Evolutionary conservation across 2,113 vertebrate species (phyloP).

Genomic region (Hydropotes inermis): DNA sequence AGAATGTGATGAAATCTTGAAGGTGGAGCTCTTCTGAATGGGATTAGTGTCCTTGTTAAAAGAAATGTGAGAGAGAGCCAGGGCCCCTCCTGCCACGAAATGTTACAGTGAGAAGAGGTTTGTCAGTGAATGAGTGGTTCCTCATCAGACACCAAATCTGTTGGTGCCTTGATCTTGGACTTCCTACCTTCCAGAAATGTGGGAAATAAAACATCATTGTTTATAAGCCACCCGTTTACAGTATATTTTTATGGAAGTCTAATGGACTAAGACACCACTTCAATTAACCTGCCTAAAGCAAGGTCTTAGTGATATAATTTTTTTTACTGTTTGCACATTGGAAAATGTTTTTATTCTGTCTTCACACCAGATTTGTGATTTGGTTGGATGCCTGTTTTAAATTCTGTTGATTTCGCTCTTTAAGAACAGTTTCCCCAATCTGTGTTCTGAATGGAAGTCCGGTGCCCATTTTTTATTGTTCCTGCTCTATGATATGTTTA

Average conservation of each 20-base stretch:
- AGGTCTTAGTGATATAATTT: background rate
- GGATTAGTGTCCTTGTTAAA: background rate
- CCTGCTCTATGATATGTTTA: background rate
- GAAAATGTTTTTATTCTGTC: background rate
- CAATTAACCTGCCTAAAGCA: background rate
- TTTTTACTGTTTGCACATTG: background rate
- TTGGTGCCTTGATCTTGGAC: background rate
- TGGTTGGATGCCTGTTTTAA: background rate
- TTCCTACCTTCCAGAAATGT: background rate
- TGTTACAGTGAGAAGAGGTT: background rate
- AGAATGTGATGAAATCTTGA: background rate
- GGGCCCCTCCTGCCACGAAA: too few species aligned
- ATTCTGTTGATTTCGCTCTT: background rate
- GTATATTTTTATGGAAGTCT: background rate
- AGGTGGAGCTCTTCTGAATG: background rate
- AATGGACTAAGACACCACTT: background rate
- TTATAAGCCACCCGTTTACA: background rate
- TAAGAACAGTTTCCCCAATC: background rate
- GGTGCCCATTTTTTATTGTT: rapidly evolving
- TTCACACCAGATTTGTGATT: background rate
- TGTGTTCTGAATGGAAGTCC: rapidly evolving
- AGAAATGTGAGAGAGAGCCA: background rate
- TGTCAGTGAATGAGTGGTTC: background rate
- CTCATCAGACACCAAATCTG: background rate
- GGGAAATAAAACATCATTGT: background rate